Percentiles rank a stretch among this genome's conserved stretches.
These are phyloP conservation scores for Xylophagus ater DNA, from an alignment of 2,888 invertebrate genomes.

Conservation along the genomic window DNA sequence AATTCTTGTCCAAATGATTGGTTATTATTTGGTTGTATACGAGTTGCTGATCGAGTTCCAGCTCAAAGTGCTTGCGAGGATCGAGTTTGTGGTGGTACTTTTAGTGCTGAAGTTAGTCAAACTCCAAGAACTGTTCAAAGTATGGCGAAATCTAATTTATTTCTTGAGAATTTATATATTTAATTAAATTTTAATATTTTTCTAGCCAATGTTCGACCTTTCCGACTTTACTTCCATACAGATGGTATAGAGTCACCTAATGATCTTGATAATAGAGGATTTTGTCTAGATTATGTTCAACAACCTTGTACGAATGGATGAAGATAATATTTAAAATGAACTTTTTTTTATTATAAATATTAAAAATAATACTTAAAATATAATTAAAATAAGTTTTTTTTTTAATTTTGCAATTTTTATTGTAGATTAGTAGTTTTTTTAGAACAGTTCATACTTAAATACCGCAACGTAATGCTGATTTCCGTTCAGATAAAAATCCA, in stretches of 20 bases:
- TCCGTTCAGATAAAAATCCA: too few relatives aligned
- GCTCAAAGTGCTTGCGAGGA: conserved; percentile 60
- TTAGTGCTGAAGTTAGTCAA: conserved; percentile 61
- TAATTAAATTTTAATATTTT: conserved; percentile 19
- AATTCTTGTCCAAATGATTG: conserved; percentile 68
- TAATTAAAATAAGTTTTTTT: too few relatives aligned
- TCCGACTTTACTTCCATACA: conserved; percentile 65
- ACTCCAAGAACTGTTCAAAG: conserved; percentile 58
- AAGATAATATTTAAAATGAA: too few relatives aligned
- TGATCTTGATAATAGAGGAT: conserved; percentile 66
- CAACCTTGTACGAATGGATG: conserved; percentile 66
- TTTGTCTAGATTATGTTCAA: conserved; percentile 73
- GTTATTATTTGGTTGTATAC: conserved; percentile 66
- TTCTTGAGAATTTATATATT: too few relatives aligned
- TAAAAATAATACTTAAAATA: too few relatives aligned
- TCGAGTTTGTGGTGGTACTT: conserved; percentile 70
- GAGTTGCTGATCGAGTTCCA: conserved; percentile 37
- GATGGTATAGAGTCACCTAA: conserved; percentile 65
- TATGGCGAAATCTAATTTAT: too few relatives aligned
- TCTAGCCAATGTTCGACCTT: conserved; percentile 69
- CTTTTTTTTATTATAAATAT: too few relatives aligned
- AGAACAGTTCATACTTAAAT: too few relatives aligned
- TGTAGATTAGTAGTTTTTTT: too few relatives aligned
- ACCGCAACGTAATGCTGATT: too few relatives aligned
- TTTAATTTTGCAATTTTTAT: too few relatives aligned